A percentile compares a stretch with the other conserved stretches of the same genome.
Conservation (phyloP, 2,113 vertebrate genomes). For the Balaeniceps rex region DNA sequence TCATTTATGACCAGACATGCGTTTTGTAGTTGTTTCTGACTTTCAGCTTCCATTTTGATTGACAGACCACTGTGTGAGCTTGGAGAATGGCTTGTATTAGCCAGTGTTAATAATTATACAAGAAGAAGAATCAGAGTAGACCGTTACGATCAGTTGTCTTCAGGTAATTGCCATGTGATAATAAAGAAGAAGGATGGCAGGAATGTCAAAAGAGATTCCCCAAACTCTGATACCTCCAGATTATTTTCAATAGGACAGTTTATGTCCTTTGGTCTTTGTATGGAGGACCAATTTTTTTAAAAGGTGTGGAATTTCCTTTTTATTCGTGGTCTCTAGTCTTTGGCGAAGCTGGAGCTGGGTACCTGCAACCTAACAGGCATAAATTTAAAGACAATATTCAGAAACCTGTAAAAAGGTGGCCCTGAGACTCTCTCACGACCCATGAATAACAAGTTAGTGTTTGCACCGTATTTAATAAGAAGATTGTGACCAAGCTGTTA, state of each 20-base stretch:
- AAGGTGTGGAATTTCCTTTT: not conserved
- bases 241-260: not conserved
- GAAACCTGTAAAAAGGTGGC: not conserved
- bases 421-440: not conserved
- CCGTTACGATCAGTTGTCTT: not conserved
- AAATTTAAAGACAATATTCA: constrained; percentile 9
- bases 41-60: not conserved
- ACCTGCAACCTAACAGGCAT: not conserved
- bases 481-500: constrained; percentile 18
- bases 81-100: not conserved
- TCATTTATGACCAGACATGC: not conserved
- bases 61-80: not conserved
- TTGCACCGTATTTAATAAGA: constrained; percentile 14
- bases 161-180: not conserved
- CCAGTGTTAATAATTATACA: not conserved
- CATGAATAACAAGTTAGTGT: constrained; percentile 8
- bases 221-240: not conserved
- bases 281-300: not conserved
- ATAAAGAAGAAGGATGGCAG: not conserved
- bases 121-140: not conserved
- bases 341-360: not conserved
- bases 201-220: not conserved
- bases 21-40: not conserved
- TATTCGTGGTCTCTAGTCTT: not conserved
- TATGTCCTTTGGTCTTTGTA: not conserved